These are phyloP conservation scores for Ceramica pisi DNA, from an alignment of 2,888 invertebrate genomes.

Conservation along the genomic window DNA sequence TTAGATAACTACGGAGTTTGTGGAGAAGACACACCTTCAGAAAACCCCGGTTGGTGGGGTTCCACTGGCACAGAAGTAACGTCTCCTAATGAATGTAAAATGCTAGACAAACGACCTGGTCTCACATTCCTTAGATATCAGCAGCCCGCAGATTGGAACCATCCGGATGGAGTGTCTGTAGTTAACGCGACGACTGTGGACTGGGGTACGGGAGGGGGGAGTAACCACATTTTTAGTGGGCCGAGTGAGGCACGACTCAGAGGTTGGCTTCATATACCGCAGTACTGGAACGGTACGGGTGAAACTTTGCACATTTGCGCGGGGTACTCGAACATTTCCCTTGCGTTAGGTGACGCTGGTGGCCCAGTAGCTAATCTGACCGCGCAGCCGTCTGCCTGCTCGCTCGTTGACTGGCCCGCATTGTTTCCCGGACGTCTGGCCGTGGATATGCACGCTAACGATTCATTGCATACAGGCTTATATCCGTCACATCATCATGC, in stretches of 20 bases:
- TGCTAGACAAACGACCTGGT: slow-evolving; percentile 95
- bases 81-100: slow-evolving; percentile 94
- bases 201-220: slow-evolving; percentile 93
- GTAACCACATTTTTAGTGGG: slow-evolving; percentile 93
- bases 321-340: slow-evolving; percentile 94
- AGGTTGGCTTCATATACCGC: slow-evolving; percentile 96
- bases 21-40: slow-evolving; percentile 95
- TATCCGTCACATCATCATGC: slow-evolving; percentile 93
- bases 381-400: slow-evolving; percentile 93
- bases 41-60: slow-evolving; percentile 98
- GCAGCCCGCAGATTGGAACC: slow-evolving; percentile 96
- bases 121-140: slow-evolving; percentile 97
- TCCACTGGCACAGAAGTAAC: slow-evolving; percentile 94
- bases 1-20: slow-evolving; percentile 95
- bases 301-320: slow-evolving; percentile 95
- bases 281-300: slow-evolving; percentile 92
- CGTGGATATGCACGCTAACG: slow-evolving; percentile 93
- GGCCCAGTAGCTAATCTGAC: slow-evolving; percentile 92
- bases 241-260: slow-evolving; percentile 94
- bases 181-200: slow-evolving; percentile 96
- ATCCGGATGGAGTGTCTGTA: slow-evolving; percentile 97
- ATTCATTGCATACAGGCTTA: slow-evolving; percentile 90
- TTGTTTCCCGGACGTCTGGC: slow-evolving; percentile 92
- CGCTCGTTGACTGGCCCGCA: slow-evolving; percentile 92
- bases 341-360: slow-evolving; percentile 89